phyloP scores from a whole-genome alignment of 2,797 vertebrate species.

The Megalops cyprinoides region DNA sequence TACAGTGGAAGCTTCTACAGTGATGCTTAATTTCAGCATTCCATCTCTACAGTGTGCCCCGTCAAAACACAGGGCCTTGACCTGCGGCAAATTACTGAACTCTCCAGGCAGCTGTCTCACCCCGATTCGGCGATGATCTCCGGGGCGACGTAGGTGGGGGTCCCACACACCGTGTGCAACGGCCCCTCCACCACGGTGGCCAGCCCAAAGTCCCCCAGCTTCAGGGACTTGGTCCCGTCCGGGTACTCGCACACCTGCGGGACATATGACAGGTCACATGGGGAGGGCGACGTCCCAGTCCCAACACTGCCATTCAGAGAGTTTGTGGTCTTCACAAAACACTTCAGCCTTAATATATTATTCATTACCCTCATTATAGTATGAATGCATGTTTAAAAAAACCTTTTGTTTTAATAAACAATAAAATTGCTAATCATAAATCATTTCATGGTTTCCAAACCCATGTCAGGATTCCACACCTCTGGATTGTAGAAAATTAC shows the following conservation, averaged over 20 bases:
- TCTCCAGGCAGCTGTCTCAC: constrained; percentile 71
- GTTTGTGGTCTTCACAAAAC: too few relatives aligned
- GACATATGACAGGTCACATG: neutral
- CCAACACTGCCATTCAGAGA: too few relatives aligned
- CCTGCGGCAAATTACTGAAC: too few relatives aligned
- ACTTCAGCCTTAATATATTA: too few relatives aligned
- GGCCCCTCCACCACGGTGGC: constrained; percentile 94
- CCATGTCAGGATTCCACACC: neutral
- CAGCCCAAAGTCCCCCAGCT: constrained; percentile 95
- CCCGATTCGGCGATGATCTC: constrained; percentile 96
- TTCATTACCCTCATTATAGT: too few relatives aligned
- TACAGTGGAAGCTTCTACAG: too few relatives aligned
- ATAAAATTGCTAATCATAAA: neutral
- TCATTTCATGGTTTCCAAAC: neutral
- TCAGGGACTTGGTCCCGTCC: constrained; percentile 91
- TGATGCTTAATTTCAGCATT: too few relatives aligned
- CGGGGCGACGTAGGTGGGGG: constrained; percentile 95
- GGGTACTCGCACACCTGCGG: constrained; percentile 89
- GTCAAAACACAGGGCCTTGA: too few relatives aligned
- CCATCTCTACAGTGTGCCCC: too few relatives aligned
- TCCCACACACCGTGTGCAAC: constrained; percentile 92
- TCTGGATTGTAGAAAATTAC: neutral
- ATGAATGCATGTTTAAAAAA: too few relatives aligned
- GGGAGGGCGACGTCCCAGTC: too few relatives aligned
- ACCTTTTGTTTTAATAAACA: too few relatives aligned